Base-by-base conservation (phyloP, 2,888 invertebrate genomes). In the Eumacrocentrus americanus region DNA sequence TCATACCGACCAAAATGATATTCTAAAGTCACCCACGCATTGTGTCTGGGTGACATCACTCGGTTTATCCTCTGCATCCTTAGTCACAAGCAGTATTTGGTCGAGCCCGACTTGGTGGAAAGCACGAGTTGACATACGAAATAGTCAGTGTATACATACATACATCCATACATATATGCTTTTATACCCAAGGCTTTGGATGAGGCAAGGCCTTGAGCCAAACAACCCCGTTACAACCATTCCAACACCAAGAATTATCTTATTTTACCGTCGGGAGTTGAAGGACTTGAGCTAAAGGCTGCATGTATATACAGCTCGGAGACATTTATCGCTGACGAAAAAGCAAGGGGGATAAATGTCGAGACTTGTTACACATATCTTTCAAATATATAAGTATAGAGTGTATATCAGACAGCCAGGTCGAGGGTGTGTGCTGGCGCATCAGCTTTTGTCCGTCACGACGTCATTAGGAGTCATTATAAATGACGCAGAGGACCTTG, bases 401-500 rank as follows among this genome's bases (percentile, higher is more conserved):
- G 2, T 18, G 18, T 18, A 18, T 46, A 46, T 23, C 29, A 9
- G 9, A 6, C 9, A 29, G 4, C 9, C 29, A 29, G 29, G 29
- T 29, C 9, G 29, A 29, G 29, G 4, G 29, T 29, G 5, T 29
- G 9, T 6, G 9, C 29, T 6, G 4, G 29, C 4, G 9, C 29
- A 29, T 29, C 4, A 29, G 4, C 9, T 29, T 29, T 29, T 29
- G 4, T 9, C 29, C 29, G 4, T 29, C 5, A 6, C 9, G 29
- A 29, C 52, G 40, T 52, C 52, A 52, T 52, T 52, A 52, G 25
- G 12, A 52, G 25, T 52, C 40, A 52, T 52, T 52, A 42, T 42
- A 52, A 14, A 52, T 40, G 52, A 52, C 23, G 16, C 40, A 40
- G 40, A 23, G 22, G 23, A 34, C 54, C 54, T 54, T 54, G 54